phyloP scores from a whole-genome alignment of 2,113 vertebrate genomes.

The Thermophis baileyi region DNA sequence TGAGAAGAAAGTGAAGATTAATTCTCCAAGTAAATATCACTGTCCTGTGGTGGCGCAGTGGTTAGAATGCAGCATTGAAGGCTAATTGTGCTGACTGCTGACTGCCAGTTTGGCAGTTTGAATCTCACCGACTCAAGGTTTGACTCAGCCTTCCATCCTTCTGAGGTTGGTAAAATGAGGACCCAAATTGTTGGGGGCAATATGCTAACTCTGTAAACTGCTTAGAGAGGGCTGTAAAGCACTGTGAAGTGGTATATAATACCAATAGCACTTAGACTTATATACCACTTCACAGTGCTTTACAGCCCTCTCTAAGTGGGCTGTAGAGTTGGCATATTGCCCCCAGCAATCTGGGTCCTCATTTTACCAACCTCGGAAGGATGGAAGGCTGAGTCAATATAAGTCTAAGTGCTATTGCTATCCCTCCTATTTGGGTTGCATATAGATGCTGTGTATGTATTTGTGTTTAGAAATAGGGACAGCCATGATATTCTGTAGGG shows the following conservation, averaged over 20 bases:
- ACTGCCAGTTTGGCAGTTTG: not conserved
- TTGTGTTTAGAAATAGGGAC: not conserved
- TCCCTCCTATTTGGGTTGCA: not conserved
- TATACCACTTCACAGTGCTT: too few species aligned
- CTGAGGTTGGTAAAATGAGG: too few species aligned
- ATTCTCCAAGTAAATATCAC: constrained; percentile 11
- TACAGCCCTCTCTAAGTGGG: too few species aligned
- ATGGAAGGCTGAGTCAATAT: too few species aligned
- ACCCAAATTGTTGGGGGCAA: not conserved
- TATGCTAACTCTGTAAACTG: not conserved
- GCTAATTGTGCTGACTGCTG: not conserved
- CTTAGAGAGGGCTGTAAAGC: not conserved
- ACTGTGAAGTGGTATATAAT: too few species aligned
- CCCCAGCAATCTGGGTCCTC: too few species aligned
- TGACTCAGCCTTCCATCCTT: not conserved
- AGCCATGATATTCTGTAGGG: not conserved
- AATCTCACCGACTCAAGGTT: not conserved
- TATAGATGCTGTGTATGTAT: not conserved
- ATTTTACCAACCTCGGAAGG: too few species aligned
- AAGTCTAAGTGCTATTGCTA: not conserved
- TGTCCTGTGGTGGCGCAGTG: not conserved
- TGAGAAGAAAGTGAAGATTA: not conserved
- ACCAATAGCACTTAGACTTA: too few species aligned
- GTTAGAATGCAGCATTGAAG: not conserved
- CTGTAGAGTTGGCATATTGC: too few species aligned